Percentiles rank a stretch among this genome's conserved stretches.
These are phyloP conservation scores for Limnephilus auricula DNA, from an alignment of 2,888 invertebrate genomes.

Conservation along the genomic window DNA sequence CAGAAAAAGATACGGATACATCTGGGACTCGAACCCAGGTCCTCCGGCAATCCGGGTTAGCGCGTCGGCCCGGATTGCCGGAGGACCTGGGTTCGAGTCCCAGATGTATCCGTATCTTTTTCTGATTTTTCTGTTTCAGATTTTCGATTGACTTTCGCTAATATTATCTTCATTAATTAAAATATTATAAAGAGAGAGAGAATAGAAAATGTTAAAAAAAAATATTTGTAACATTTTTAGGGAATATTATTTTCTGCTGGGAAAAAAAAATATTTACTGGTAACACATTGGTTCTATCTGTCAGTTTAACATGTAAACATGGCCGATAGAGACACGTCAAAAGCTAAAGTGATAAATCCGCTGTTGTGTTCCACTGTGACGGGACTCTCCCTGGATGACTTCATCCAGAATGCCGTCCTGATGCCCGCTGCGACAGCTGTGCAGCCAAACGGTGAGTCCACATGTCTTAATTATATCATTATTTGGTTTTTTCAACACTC, in stretches of 20 bases:
- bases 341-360: slow-evolving; percentile 78
- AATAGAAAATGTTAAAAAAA: too few relatives aligned
- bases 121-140: too few relatives aligned
- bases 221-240: neutral
- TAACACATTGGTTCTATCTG: neutral
- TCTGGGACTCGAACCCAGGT: too few relatives aligned
- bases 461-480: neutral
- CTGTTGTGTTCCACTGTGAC: slow-evolving; percentile 85
- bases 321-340: slow-evolving; percentile 53
- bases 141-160: too few relatives aligned
- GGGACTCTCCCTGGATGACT: slow-evolving; percentile 85
- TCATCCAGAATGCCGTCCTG: slow-evolving; percentile 83
- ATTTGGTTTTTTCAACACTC: neutral
- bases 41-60: too few relatives aligned
- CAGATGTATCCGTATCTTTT: too few relatives aligned
- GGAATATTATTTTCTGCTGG: neutral
- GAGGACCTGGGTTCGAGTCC: too few relatives aligned
- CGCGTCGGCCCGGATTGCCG: too few relatives aligned
- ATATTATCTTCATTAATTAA: too few relatives aligned
- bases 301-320: slow-evolving; percentile 49
- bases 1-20: too few relatives aligned
- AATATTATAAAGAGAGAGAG: too few relatives aligned
- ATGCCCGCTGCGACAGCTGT: slow-evolving; percentile 78
- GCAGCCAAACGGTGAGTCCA: slow-evolving; percentile 48
- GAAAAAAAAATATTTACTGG: neutral